Percentiles rank a stretch among this genome's conserved stretches.
Evolutionary conservation across 1,140 invertebrate genomes (phyloP).

Genomic region (Ruditapes philippinarum): DNA sequence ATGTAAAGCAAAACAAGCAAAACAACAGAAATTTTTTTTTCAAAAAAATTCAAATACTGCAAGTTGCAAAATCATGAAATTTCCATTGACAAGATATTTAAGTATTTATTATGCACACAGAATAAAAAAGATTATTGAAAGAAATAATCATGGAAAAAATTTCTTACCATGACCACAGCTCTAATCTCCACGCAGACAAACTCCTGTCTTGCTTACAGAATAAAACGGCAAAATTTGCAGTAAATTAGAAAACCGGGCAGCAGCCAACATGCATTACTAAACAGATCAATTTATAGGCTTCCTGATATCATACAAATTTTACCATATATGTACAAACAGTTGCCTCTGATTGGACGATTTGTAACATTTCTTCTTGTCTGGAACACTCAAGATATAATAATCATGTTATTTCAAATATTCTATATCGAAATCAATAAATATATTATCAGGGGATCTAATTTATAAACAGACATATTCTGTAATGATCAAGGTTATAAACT

Average conservation of each 20-base stretch:
- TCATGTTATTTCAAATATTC: neutral
- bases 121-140: too few relatives aligned
- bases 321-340: constrained; percentile 3
- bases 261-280: neutral
- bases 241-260: neutral
- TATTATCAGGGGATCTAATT: neutral
- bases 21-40: too few relatives aligned
- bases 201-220: neutral
- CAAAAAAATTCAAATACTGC: too few relatives aligned
- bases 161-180: neutral
- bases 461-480: neutral
- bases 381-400: neutral
- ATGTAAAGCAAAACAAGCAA: too few relatives aligned
- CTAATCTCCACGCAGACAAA: neutral
- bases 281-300: constrained; percentile 14
- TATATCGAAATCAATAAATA: neutral
- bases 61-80: too few relatives aligned
- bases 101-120: too few relatives aligned
- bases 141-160: neutral
- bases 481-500: neutral
- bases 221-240: neutral
- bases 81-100: too few relatives aligned
- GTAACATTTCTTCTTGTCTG: neutral
- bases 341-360: neutral
- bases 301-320: neutral